Evolutionary conservation across 2,888 invertebrate species (phyloP).

Genomic region (Erannis defoliaria): DNA sequence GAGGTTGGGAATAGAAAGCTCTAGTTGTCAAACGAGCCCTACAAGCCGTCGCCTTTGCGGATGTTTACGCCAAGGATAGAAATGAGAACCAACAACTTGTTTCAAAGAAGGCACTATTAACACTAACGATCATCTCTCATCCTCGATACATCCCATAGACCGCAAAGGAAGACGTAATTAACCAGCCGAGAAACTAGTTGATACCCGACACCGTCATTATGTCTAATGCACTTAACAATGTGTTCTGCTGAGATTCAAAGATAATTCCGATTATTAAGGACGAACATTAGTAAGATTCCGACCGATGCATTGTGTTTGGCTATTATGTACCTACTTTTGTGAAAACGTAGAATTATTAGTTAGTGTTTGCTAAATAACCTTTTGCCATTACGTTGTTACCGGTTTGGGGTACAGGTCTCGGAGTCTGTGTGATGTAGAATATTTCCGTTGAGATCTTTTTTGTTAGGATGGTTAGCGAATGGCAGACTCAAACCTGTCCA

Average conservation of each 20-base stretch:
- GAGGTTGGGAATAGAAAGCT: constrained; percentile 70
- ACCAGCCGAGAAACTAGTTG: constrained; percentile 38
- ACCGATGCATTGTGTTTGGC: constrained; percentile 37
- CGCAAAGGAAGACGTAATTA: constrained; percentile 55
- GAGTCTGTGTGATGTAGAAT: constrained; percentile 65
- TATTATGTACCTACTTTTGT: too few species aligned
- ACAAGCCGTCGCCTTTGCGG: constrained; percentile 63
- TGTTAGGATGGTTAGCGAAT: constrained; percentile 57
- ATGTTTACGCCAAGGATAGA: constrained; percentile 71
- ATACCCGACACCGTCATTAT: constrained; percentile 46
- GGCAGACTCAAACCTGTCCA: constrained; percentile 72
- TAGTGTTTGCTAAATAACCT: constrained; percentile 72
- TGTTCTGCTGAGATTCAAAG: constrained; percentile 21
- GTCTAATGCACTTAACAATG: constrained; percentile 32
- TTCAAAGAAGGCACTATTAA: constrained; percentile 59
- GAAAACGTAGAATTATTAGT: constrained; percentile 59
- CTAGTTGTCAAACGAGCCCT: constrained; percentile 64
- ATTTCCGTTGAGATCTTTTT: constrained; percentile 73
- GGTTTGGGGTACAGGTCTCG: constrained; percentile 66
- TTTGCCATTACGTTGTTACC: constrained; percentile 74
- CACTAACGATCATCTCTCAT: constrained; percentile 51
- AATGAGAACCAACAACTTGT: constrained; percentile 65
- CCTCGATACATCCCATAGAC: constrained; percentile 46
- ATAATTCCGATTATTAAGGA: constrained; percentile 17
- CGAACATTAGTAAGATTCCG: constrained; percentile 20